Conservation (phyloP, 2,113 vertebrate species). For the Arvicanthis niloticus region DNA sequence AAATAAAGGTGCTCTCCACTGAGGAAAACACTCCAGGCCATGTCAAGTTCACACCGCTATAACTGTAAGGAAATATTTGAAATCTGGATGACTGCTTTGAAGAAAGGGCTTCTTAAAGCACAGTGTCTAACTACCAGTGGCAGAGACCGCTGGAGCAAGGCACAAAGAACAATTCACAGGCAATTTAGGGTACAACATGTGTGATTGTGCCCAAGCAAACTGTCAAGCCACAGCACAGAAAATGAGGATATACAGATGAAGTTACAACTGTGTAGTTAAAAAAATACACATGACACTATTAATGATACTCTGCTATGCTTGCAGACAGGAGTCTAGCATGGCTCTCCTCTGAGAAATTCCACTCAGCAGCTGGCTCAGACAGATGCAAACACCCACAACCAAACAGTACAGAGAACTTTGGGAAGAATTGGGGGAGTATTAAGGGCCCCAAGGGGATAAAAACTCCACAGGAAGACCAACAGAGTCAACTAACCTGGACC, state of each 20-base stretch:
- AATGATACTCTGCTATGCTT: too few relatives aligned
- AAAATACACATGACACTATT: not conserved
- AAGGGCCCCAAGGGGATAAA: too few relatives aligned
- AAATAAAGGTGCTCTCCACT: not conserved
- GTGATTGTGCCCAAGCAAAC: not conserved
- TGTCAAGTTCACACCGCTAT: not conserved
- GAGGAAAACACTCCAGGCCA: not conserved
- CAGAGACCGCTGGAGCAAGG: not conserved
- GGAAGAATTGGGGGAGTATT: too few relatives aligned
- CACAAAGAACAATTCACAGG: not conserved
- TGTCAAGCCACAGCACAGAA: not conserved
- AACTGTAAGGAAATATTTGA: not conserved
- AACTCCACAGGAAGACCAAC: too few relatives aligned
- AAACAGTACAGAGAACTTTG: too few relatives aligned
- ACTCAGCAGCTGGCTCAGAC: too few relatives aligned
- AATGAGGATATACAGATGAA: not conserved
- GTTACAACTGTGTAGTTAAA: not conserved
- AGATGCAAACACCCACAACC: too few relatives aligned
- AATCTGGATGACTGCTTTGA: not conserved
- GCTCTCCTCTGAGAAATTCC: too few relatives aligned
- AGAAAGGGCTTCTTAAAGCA: not conserved
- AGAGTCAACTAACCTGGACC: too few relatives aligned
- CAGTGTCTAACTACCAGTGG: not conserved
- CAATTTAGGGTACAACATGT: not conserved
- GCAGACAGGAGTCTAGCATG: too few relatives aligned